These are phyloP conservation scores for Karalla daura DNA, from an alignment of 2,797 vertebrate species.

Conservation along the genomic window DNA sequence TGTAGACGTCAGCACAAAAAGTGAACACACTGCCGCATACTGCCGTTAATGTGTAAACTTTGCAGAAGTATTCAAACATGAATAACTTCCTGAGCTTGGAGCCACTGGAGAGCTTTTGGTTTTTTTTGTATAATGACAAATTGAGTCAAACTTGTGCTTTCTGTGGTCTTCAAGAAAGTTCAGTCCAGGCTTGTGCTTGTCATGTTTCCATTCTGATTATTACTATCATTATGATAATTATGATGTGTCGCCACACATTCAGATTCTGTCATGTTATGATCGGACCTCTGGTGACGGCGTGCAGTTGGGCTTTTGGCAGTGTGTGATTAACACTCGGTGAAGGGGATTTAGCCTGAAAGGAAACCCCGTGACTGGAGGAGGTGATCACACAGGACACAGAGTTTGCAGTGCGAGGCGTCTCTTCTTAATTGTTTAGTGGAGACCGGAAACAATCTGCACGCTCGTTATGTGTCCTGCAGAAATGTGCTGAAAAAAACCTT, in stretches of 20 bases:
- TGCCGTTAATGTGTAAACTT: neutral
- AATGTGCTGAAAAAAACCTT: too few species aligned
- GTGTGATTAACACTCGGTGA: neutral
- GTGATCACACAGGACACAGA: too few species aligned
- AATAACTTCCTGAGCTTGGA: neutral
- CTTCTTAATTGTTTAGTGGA: too few species aligned
- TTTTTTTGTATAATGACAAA: too few species aligned
- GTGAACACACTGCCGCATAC: too few species aligned
- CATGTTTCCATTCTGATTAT: neutral
- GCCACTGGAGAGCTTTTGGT: neutral
- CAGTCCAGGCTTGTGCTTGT: neutral
- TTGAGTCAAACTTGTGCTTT: neutral
- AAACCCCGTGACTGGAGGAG: too few species aligned
- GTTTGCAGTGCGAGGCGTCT: too few species aligned
- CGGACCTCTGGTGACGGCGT: neutral
- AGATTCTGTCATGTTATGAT: neutral
- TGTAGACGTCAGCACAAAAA: too few species aligned
- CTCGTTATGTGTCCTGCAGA: too few species aligned
- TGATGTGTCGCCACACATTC: neutral
- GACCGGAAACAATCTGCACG: too few species aligned
- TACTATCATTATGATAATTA: too few species aligned
- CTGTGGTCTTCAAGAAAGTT: neutral
- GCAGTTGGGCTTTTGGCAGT: neutral
- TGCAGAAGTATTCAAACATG: neutral
- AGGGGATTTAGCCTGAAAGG: too few species aligned